Conservation (phyloP, 2,113 vertebrate species). For the Xenus cinereus region DNA sequence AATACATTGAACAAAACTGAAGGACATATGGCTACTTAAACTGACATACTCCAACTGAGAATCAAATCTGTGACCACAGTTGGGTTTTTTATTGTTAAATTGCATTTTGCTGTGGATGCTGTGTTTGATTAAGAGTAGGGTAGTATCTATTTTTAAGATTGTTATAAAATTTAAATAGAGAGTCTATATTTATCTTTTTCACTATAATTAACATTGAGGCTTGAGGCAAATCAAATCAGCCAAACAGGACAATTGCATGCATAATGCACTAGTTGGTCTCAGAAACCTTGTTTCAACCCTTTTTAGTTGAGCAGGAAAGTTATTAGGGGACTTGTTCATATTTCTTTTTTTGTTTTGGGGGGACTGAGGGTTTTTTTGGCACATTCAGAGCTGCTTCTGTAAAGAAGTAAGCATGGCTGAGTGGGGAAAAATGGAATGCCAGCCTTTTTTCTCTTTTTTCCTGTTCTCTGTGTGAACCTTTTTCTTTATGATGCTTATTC, state of each 20-base stretch:
- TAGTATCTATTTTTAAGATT: neutral
- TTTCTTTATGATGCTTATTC: neutral
- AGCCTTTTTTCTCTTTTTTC: neutral
- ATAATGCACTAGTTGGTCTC: neutral
- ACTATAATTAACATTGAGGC: neutral
- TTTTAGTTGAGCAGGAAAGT: neutral
- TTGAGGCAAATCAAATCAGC: constrained; percentile 15
- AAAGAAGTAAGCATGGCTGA: neutral
- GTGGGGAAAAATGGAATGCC: neutral
- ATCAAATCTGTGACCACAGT: neutral
- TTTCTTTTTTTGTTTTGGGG: neutral
- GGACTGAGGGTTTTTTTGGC: neutral
- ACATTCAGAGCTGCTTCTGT: neutral
- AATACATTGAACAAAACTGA: neutral
- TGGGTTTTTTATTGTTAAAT: neutral
- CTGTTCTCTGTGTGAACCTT: neutral
- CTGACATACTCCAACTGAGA: neutral
- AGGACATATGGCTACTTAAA: neutral
- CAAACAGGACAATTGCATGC: neutral
- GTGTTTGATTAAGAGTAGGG: neutral
- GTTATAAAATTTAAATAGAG: neutral
- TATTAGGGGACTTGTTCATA: neutral
- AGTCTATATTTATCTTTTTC: constrained; percentile 13
- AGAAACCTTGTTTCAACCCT: neutral
- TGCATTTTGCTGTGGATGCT: neutral